Evolutionary conservation across 2,888 invertebrate species (phyloP), one percentile per base, ranked within the genome.

Genomic region (Agonopterix heracliana): DNA sequence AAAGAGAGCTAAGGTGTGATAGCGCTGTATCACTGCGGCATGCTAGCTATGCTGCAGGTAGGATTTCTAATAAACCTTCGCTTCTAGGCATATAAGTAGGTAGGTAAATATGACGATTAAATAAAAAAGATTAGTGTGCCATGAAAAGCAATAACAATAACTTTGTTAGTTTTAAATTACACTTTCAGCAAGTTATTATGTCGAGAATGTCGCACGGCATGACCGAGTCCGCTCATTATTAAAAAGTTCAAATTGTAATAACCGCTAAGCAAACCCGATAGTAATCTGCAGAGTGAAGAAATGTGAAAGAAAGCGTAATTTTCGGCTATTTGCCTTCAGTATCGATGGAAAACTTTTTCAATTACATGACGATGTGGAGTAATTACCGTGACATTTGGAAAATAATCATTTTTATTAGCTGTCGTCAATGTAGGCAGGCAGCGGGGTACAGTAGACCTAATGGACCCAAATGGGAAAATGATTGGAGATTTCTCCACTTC

Each of bases 301-400:
- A 80, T 77, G 74, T 74, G 67, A 69, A 77, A 74, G 72, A 71
- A 76, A 74, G 66, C 64, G 71, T 82, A 83, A 85, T 84, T 85
- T 85, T 71, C 68, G 71, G 68, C 71, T 68, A 68, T 84, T 78
- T 68, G 68, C 69, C 69, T 61, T 60, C 71, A 68, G 60, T 75
- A 78, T 81, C 81, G 79, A 71, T 75, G 69, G 65, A 78, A 82
- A 87, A 88, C 66, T 87, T 88, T 88, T 88, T 84, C 87, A 86
- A 88, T 88, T 85, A 84, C 71, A 59, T 53, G 59, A 62, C 57
- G 61, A 66, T 67, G 60, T 59, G 55, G 60, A 57, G 64, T 77
- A 81, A 80, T 78, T 78, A 74, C 71, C 62, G 66, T 67, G 67
- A 66, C 68, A 57, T 57, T 50, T 68, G 66, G 64, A 59, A 68